Evolutionary conservation across 2,113 vertebrate genomes (phyloP).

Genomic region (Passer montanus): DNA sequence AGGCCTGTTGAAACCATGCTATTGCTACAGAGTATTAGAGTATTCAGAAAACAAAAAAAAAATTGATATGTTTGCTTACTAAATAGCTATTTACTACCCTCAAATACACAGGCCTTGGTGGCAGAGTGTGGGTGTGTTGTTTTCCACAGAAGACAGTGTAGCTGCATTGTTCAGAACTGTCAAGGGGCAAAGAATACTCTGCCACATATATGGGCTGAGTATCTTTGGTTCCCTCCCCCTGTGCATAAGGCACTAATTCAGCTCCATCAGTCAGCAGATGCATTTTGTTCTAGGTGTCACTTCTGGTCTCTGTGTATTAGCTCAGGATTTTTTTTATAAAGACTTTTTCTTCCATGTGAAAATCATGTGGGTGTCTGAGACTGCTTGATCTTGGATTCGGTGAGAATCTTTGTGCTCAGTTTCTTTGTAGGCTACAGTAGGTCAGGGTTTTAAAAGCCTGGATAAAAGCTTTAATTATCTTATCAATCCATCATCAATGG

Average conservation of each 20-base stretch:
- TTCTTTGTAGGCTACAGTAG: neutral
- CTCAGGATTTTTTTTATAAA: neutral
- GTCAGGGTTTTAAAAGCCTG: neutral
- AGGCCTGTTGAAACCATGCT: neutral
- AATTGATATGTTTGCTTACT: accelerated
- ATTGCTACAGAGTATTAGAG: neutral
- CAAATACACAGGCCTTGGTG: neutral
- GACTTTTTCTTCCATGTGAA: neutral
- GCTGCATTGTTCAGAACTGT: neutral
- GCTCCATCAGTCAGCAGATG: neutral
- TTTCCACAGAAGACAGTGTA: neutral
- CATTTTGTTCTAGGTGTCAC: neutral
- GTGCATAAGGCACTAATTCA: neutral
- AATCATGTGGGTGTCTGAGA: neutral
- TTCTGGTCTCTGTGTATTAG: neutral
- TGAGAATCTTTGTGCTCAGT: neutral
- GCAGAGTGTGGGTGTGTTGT: neutral
- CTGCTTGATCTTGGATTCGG: neutral
- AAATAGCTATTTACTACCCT: neutral
- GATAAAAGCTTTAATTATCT: neutral
- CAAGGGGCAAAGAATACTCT: neutral
- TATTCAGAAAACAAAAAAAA: neutral
- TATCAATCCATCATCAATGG: neutral
- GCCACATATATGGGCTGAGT: accelerated
- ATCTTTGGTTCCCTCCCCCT: accelerated